Evolutionary conservation across 2,797 vertebrate species (phyloP).

Genomic region (Bradypus variegatus): DNA sequence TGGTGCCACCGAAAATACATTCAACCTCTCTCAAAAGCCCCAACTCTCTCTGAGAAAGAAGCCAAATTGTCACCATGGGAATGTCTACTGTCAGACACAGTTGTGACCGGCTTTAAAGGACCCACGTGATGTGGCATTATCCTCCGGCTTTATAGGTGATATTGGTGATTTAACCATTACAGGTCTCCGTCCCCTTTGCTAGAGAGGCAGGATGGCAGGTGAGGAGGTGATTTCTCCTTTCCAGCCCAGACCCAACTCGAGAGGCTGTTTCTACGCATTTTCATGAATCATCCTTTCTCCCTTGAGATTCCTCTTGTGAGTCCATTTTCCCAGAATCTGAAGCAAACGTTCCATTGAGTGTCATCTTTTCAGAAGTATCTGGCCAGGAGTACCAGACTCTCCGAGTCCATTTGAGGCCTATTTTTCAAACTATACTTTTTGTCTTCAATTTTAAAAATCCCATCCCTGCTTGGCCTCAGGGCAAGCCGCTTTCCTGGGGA

Average conservation of each 20-base stretch:
- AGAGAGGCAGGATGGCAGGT: background rate
- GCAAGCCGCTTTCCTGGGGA: background rate
- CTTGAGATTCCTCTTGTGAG: too few species aligned
- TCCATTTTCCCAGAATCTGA: background rate
- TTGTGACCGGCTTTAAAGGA: background rate
- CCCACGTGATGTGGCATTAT: background rate
- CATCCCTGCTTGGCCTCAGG: background rate
- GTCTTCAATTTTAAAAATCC: background rate
- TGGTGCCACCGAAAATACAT: background rate
- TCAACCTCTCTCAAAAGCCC: background rate
- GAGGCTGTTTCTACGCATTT: background rate
- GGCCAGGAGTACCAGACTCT: background rate
- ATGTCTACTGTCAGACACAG: background rate
- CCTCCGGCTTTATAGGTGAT: accelerated
- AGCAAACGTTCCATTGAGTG: background rate
- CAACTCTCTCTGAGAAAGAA: background rate
- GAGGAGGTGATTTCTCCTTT: background rate
- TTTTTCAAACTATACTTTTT: background rate
- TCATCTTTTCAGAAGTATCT: background rate
- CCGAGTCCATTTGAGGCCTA: background rate
- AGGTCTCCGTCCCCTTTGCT: background rate
- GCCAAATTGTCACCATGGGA: background rate
- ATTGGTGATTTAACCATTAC: accelerated
- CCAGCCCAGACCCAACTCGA: background rate
- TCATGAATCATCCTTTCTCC: background rate